Evolutionary conservation across 2,888 invertebrate genomes (phyloP).

Genomic region (Agrochola lychnidis): DNA sequence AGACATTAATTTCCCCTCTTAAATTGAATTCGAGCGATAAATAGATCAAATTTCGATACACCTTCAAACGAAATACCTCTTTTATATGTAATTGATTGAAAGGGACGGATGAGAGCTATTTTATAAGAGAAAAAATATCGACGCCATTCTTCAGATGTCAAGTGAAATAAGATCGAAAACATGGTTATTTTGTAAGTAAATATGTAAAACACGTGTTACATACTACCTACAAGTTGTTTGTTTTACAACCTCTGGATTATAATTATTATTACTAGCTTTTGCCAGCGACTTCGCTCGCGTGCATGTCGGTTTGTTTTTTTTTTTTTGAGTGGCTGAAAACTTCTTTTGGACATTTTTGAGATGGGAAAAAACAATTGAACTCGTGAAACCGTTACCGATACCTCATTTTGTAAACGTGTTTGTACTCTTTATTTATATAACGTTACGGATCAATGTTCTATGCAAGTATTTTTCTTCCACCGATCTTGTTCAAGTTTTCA

Average conservation of each 20-base stretch:
- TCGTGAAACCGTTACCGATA: too few species aligned
- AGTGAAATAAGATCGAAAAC: constrained; percentile 7
- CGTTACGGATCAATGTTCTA: too few species aligned
- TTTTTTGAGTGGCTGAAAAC: too few species aligned
- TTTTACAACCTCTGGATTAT: background rate
- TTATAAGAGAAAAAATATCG: constrained; percentile 25
- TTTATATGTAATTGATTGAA: constrained; percentile 46
- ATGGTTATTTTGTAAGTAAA: background rate
- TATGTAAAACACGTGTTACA: background rate
- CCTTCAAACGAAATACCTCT: constrained; percentile 31
- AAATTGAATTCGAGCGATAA: constrained; percentile 62
- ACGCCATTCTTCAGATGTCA: constrained; percentile 24
- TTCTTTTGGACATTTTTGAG: too few species aligned
- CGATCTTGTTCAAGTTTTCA: too few species aligned
- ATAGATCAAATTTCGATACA: constrained; percentile 55
- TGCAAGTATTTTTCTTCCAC: too few species aligned
- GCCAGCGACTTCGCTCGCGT: too few species aligned
- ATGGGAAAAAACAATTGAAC: too few species aligned
- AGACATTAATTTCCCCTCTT: constrained; percentile 53
- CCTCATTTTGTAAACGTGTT: too few species aligned
- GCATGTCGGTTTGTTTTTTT: too few species aligned
- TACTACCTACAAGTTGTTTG: background rate
- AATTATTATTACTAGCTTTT: background rate
- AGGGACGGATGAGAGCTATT: constrained; percentile 20
- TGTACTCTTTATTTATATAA: too few species aligned